These are phyloP conservation scores for Gymnorhina tibicen DNA, from an alignment of 2,113 vertebrate species.

Conservation along the genomic window DNA sequence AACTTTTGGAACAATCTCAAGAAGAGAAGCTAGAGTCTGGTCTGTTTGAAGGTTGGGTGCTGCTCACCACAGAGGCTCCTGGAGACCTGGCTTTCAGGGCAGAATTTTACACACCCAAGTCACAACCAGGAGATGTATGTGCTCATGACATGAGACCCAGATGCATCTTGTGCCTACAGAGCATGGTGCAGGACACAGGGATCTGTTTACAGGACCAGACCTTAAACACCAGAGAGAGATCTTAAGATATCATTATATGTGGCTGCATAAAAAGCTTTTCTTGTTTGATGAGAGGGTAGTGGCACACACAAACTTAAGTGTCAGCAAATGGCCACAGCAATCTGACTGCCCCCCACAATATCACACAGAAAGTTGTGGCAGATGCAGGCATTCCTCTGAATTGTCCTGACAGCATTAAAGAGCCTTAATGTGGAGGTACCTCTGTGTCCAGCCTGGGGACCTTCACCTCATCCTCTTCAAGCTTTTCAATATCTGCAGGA, in stretches of 20 bases:
- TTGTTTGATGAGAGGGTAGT: not conserved
- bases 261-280: not conserved
- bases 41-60: not conserved
- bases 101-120: not conserved
- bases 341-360: not conserved
- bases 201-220: not conserved
- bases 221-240: not conserved
- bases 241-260: not conserved
- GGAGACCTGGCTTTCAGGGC: not conserved
- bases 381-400: not conserved
- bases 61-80: not conserved
- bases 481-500: not conserved
- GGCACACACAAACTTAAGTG: not conserved
- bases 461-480: not conserved
- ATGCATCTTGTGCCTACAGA: not conserved
- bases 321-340: not conserved
- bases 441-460: not conserved
- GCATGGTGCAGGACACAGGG: fast-evolving
- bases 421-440: not conserved
- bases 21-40: not conserved
- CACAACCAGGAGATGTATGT: not conserved
- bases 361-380: not conserved
- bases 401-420: not conserved
- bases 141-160: not conserved
- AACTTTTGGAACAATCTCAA: not conserved